phyloP scores from a whole-genome alignment of 1,140 invertebrate species.

The Himalopsyche phryganea region DNA sequence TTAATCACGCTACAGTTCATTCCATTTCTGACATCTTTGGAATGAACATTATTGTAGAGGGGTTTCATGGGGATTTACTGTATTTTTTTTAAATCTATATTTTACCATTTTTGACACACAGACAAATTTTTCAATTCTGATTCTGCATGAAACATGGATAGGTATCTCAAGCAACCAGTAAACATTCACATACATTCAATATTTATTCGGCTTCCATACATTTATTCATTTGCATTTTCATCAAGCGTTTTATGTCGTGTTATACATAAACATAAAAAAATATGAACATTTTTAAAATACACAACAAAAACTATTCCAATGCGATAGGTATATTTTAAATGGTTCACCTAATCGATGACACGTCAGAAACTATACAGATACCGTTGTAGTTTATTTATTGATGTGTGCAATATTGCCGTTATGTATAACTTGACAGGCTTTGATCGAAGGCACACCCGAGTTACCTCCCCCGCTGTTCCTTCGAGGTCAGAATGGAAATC shows the following conservation, averaged over 20 bases:
- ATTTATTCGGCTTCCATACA: neutral
- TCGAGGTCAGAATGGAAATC: conserved; percentile 29
- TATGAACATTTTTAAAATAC: neutral
- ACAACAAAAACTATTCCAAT: neutral
- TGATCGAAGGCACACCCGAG: conserved; percentile 27
- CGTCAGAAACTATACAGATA: too few relatives aligned
- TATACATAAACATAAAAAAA: neutral
- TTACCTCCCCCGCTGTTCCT: conserved; percentile 25
- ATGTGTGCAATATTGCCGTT: conserved; percentile 17
- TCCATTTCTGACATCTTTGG: neutral
- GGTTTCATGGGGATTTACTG: too few relatives aligned
- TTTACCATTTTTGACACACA: neutral
- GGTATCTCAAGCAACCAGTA: neutral
- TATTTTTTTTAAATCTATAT: neutral
- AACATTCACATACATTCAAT: too few relatives aligned
- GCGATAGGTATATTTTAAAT: neutral
- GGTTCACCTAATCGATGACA: neutral
- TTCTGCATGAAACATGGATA: neutral
- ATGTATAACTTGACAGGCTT: conserved; percentile 30
- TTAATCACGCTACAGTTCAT: too few relatives aligned
- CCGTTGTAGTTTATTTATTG: conserved; percentile 1
- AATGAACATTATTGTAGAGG: neutral
- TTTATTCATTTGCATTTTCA: neutral
- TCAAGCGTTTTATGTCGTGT: neutral
- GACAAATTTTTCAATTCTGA: neutral